These are phyloP conservation scores for Chironomus striatipennis DNA, from an alignment of 1,140 invertebrate genomes.

Conservation along the genomic window DNA sequence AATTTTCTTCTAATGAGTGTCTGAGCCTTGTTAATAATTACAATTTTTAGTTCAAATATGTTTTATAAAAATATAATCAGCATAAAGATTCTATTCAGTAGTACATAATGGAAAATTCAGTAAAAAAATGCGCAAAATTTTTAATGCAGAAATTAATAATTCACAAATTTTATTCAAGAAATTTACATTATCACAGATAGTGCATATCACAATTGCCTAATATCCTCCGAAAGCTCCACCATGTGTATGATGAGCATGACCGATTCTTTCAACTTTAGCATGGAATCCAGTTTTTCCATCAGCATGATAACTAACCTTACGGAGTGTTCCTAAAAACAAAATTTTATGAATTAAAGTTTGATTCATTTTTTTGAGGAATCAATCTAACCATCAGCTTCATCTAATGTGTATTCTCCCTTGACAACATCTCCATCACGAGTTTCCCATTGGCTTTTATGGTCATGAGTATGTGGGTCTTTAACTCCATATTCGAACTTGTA, in stretches of 20 bases:
- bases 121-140: too few relatives aligned
- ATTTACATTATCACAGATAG: too few relatives aligned
- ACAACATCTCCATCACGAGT: slow-evolving; percentile 53
- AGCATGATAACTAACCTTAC: slow-evolving; percentile 48
- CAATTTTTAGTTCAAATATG: too few relatives aligned
- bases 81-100: too few relatives aligned
- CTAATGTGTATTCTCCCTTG: slow-evolving; percentile 38
- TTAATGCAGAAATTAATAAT: not conserved
- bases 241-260: slow-evolving; percentile 42
- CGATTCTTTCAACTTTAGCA: slow-evolving; percentile 44
- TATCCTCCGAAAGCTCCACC: not conserved
- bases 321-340: slow-evolving; percentile 39
- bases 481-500: slow-evolving; percentile 68
- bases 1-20: too few relatives aligned
- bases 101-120: too few relatives aligned
- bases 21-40: too few relatives aligned
- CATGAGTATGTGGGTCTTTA: slow-evolving; percentile 60
- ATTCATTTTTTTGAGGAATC: not conserved
- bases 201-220: not conserved
- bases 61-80: too few relatives aligned
- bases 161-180: too few relatives aligned
- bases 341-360: not conserved
- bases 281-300: slow-evolving; percentile 44
- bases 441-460: slow-evolving; percentile 57
- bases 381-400: not conserved